Evolutionary conservation across 2,797 vertebrate genomes (phyloP).

Genomic region (Aphelocoma californica): DNA sequence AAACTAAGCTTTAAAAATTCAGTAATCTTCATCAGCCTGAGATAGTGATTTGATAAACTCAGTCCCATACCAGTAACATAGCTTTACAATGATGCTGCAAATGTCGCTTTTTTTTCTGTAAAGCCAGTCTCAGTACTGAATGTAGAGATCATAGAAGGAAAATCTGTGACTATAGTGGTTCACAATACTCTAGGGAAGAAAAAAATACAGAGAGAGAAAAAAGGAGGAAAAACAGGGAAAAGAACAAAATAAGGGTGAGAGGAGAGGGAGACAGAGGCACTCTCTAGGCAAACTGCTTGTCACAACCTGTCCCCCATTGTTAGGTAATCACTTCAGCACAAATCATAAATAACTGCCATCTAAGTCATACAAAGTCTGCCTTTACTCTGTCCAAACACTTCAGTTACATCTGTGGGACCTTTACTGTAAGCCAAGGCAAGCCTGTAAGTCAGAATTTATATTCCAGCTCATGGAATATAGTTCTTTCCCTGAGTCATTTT

Average conservation of each 20-base stretch:
- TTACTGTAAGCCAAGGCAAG: neutral
- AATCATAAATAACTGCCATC: neutral
- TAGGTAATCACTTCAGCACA: neutral
- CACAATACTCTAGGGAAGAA: neutral
- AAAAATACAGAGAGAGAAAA: neutral
- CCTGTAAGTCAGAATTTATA: neutral
- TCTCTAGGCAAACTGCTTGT: neutral
- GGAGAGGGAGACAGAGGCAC: neutral
- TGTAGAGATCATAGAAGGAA: neutral
- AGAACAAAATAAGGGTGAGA: neutral
- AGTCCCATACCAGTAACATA: neutral
- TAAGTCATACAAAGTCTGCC: neutral
- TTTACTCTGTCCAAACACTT: neutral
- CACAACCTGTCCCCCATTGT: neutral
- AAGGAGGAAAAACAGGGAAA: neutral
- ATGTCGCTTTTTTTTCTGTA: neutral
- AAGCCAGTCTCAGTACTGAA: neutral
- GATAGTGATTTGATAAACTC: neutral
- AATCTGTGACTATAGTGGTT: neutral
- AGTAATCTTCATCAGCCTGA: neutral
- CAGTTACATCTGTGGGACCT: neutral
- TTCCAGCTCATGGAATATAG: neutral
- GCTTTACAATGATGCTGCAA: accelerated
- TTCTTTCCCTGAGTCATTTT: neutral
- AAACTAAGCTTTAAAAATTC: neutral